Evolutionary conservation across 2,113 vertebrate species (phyloP), one percentile per base, ranked within the genome.

Genomic region (Capra hircus): DNA sequence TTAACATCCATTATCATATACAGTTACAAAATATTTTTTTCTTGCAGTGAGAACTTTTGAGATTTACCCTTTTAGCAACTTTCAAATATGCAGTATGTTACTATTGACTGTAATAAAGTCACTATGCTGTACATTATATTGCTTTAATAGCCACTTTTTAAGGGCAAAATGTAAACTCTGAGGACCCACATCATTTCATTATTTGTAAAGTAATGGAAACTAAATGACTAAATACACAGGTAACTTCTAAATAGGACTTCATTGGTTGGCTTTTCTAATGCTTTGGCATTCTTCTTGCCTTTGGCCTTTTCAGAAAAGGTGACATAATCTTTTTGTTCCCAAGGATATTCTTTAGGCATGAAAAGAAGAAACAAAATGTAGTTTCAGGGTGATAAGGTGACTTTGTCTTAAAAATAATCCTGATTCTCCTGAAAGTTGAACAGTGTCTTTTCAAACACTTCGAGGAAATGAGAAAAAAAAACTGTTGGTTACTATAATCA

Each of bases 181-280:
- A 40, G 30, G 57, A 78, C 23, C 3, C 14, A 17, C 88, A 60
- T 91, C 67, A 94, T 89, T 82, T 96, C 8, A 67, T 62, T 74
- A 84, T 30, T 94, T 81, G 81, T 11, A 96, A 87, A 95, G 7
- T 97, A 97, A 94, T 81, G 30, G 53, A 62, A 98, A 91, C 40
- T 30, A 94, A 90, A 86, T 90, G 74, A 94, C 1, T 91, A 95
- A 33, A 97, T 74, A 3, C 43, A 85, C 53, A 82, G 30, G 91
- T 97, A 14, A 81, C 91, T 97, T 94, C 17, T 2, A 90, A 97
- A 83, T 88, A 62, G 83, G 97, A 45, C 90, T 33, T 88, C 92
- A 40, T 27, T 45, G 17, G 94, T 52, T 87, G 95, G 30, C 57
- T 59, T 91, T 96, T 90, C 48, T 85, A 84, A 28, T 91, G 45